These are phyloP conservation scores for Drosophila lacertosa DNA, from an alignment of 1,140 invertebrate species.

Conservation along the genomic window DNA sequence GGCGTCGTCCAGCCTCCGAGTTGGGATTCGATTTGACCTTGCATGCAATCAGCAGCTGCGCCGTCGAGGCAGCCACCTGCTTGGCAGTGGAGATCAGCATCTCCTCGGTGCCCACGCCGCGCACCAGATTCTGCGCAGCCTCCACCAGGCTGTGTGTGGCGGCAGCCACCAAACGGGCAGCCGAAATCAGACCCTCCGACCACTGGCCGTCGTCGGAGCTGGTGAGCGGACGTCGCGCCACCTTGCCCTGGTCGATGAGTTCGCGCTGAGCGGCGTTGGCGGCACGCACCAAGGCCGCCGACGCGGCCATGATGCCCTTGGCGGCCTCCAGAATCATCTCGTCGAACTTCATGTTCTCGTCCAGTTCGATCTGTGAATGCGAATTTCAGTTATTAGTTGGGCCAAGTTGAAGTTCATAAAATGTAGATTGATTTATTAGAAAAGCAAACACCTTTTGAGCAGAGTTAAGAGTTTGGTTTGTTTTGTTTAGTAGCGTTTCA, in stretches of 20 bases:
- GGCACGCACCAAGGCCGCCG: conserved; percentile 97
- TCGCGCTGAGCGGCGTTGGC: conserved; percentile 98
- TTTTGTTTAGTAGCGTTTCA: conserved; percentile 72
- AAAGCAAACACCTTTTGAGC: conserved; percentile 56
- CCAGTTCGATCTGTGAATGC: conserved; percentile 88
- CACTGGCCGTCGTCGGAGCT: conserved; percentile 98
- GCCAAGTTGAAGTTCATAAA: not conserved
- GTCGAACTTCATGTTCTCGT: conserved; percentile 98
- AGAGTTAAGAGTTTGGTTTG: conserved; percentile 33
- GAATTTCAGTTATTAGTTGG: not conserved
- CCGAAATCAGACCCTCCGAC: conserved; percentile 99
- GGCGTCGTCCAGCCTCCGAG: conserved; percentile 95
- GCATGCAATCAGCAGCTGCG: conserved; percentile 98
- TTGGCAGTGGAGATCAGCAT: conserved; percentile 98
- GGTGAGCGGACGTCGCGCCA: conserved; percentile 90
- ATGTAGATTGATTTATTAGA: conserved; percentile 15
- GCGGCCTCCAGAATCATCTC: conserved; percentile 99
- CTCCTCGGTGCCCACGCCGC: conserved; percentile 97
- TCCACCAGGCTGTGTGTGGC: conserved; percentile 99
- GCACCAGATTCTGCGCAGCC: conserved; percentile 97
- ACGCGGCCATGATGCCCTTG: conserved; percentile 98
- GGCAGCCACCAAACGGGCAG: conserved; percentile 97
- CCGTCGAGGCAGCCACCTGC: conserved; percentile 98
- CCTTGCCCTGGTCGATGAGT: conserved; percentile 93
- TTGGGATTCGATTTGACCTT: conserved; percentile 98